These are phyloP conservation scores for Propithecus perrieri DNA, from an alignment of 2,797 vertebrate species.

Conservation along the genomic window DNA sequence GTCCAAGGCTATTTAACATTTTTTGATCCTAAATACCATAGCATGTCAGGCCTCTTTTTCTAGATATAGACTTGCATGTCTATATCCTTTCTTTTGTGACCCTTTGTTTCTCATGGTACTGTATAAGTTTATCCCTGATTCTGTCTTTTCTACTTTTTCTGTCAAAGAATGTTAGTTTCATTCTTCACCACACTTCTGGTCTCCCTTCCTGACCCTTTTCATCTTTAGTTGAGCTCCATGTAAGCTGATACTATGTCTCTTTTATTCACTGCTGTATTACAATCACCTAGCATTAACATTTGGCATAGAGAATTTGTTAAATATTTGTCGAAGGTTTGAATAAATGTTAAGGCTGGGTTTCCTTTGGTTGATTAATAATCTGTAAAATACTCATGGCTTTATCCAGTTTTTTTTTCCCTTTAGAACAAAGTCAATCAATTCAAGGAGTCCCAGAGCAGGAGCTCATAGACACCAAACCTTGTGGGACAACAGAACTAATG, in stretches of 20 bases:
- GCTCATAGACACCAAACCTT: neutral
- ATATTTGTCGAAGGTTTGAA: slow-evolving; percentile 9
- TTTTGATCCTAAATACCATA: neutral
- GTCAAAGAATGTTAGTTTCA: neutral
- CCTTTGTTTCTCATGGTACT: slow-evolving; percentile 36
- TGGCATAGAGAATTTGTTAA: neutral
- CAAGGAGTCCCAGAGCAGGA: neutral
- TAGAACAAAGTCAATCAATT: slow-evolving; percentile 23
- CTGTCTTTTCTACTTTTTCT: neutral
- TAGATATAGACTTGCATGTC: neutral
- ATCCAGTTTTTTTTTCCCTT: slow-evolving; percentile 48
- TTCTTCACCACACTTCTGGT: neutral
- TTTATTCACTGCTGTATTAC: neutral
- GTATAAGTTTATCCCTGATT: neutral
- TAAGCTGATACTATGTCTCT: neutral
- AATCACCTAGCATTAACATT: neutral
- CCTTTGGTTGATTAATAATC: neutral
- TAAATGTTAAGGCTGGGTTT: slow-evolving; percentile 37
- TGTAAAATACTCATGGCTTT: neutral
- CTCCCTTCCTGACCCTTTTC: neutral
- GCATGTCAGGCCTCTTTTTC: neutral
- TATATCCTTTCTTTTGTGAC: neutral
- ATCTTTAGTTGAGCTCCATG: neutral
- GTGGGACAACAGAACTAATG: neutral
- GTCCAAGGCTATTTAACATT: neutral